These are phyloP conservation scores for Amiota mariae DNA, from an alignment of 2,888 invertebrate species.

Conservation along the genomic window DNA sequence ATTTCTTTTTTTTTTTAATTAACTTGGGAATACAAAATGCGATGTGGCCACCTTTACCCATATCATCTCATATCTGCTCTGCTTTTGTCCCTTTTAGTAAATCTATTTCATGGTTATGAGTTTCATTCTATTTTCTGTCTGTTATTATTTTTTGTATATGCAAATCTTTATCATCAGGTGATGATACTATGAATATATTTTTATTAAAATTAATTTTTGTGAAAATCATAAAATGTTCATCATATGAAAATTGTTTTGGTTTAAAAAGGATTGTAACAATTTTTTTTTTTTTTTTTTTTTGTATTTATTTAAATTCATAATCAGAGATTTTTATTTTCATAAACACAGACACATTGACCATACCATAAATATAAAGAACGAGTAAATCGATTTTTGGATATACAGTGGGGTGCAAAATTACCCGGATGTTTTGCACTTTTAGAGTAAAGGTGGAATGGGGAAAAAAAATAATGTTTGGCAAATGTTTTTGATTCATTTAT, in stretches of 20 bases:
- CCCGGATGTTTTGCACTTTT: too few species aligned
- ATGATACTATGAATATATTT: slow-evolving; percentile 6
- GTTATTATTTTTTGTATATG: background rate
- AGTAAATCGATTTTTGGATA: too few species aligned
- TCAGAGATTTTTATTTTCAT: background rate
- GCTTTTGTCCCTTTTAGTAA: background rate
- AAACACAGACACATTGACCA: background rate
- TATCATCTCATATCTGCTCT: background rate
- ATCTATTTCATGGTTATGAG: too few species aligned
- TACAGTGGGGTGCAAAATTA: too few species aligned
- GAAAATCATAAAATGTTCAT: slow-evolving; percentile 7
- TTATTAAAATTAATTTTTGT: slow-evolving; percentile 23
- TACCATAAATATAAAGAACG: too few species aligned
- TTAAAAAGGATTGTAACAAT: background rate
- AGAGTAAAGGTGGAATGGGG: too few species aligned
- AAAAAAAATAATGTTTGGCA: too few species aligned
- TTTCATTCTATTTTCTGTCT: background rate
- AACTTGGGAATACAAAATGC: slow-evolving; percentile 61
- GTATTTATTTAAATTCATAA: background rate
- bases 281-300: background rate
- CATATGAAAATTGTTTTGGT: background rate
- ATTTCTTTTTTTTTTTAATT: slow-evolving; percentile 62
- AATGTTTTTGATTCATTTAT: too few species aligned
- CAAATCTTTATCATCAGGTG: slow-evolving; percentile 38
- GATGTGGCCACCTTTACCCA: background rate